A percentile compares a stretch with the other conserved stretches of the same genome.
These are phyloP conservation scores for Drosophila multiciliata DNA, from an alignment of 2,888 invertebrate genomes.

Conservation along the genomic window DNA sequence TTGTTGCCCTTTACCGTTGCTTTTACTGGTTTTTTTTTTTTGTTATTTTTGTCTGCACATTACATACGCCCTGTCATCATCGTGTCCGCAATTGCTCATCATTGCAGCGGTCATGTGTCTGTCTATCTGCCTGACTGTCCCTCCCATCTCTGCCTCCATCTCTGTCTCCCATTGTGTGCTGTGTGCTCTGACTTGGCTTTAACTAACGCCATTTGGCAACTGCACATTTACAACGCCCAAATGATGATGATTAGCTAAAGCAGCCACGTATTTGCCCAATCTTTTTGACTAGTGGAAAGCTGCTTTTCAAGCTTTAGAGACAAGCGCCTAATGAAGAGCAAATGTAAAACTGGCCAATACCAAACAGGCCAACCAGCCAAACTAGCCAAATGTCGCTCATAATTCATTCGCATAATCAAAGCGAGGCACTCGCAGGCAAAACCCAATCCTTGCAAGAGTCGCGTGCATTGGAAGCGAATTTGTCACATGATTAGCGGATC, in stretches of 20 bases:
- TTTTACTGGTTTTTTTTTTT: conserved; percentile 18
- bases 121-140: background rate
- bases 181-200: conserved; percentile 10
- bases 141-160: background rate
- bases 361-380: conserved; percentile 24
- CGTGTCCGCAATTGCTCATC: conserved; percentile 67
- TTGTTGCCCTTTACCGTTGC: conserved; percentile 31
- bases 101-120: conserved; percentile 38
- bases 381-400: conserved; percentile 54
- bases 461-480: conserved; percentile 49
- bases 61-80: conserved; percentile 64
- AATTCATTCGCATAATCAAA: conserved; percentile 78
- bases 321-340: conserved; percentile 71
- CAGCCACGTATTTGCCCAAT: conserved; percentile 21
- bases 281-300: conserved; percentile 26
- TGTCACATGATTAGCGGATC: conserved; percentile 75
- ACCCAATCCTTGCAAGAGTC: conserved; percentile 10
- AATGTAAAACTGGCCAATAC: conserved; percentile 53
- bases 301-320: conserved; percentile 36
- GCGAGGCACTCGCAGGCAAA: conserved; percentile 30
- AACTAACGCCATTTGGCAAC: conserved; percentile 18
- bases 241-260: conserved; percentile 26
- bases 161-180: background rate
- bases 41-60: conserved; percentile 53
- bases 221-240: conserved; percentile 7